Conservation (phyloP, 2,113 vertebrate species). For the Sylvilagus bachmani region DNA sequence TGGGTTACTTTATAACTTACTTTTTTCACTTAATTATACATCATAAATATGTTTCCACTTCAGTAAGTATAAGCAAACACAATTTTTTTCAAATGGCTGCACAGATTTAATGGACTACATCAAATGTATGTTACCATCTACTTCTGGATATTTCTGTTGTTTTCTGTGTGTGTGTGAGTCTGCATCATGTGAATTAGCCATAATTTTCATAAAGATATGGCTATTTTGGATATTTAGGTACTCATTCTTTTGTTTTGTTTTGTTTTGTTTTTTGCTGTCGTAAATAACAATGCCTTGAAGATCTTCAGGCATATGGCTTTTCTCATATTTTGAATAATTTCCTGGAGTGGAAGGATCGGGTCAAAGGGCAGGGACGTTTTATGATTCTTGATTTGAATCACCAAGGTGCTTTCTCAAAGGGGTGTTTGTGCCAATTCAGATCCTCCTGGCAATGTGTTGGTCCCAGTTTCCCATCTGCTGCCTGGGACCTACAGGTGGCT, state of each 20-base stretch:
- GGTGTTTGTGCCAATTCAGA: slow-evolving; percentile 1
- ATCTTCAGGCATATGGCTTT: slow-evolving; percentile 55
- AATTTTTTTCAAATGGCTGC: slow-evolving; percentile 25
- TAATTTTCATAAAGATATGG: slow-evolving; percentile 62
- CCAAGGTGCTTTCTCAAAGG: slow-evolving; percentile 36
- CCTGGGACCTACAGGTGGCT: background rate
- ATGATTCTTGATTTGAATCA: slow-evolving; percentile 63
- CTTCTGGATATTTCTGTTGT: slow-evolving; percentile 24
- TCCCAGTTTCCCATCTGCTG: background rate
- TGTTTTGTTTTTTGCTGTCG: slow-evolving; percentile 57
- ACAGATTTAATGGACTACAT: slow-evolving; percentile 15
- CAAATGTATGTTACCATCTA: slow-evolving; percentile 38
- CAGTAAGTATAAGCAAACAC: background rate
- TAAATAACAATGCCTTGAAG: slow-evolving; percentile 62
- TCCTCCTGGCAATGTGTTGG: background rate
- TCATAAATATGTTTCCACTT: slow-evolving; percentile 24
- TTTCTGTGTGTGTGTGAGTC: background rate
- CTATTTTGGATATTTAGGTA: slow-evolving; percentile 54
- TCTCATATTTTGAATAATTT: slow-evolving; percentile 70
- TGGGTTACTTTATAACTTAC: slow-evolving; percentile 28
- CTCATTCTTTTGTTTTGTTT: background rate
- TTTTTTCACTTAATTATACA: slow-evolving; percentile 48
- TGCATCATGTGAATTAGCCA: background rate
- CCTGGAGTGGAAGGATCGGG: slow-evolving; percentile 58
- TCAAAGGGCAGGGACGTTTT: slow-evolving; percentile 56